phyloP scores from a whole-genome alignment of 2,888 invertebrate species.

The Doris montereyensis region DNA sequence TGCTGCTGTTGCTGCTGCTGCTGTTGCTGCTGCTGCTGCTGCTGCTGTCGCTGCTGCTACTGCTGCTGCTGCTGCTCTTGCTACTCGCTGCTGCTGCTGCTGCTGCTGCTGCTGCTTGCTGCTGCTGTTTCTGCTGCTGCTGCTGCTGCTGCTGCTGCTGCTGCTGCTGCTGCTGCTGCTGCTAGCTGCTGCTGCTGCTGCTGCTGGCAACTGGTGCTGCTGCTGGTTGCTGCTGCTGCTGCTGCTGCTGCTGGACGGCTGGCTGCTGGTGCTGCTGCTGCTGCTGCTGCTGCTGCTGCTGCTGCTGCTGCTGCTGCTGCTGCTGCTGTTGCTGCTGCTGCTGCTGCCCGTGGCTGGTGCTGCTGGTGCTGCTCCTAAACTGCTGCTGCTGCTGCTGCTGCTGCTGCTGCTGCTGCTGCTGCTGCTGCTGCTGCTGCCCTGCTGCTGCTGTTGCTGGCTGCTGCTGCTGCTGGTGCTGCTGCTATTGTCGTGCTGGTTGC shows the following conservation, averaged over 20 bases:
- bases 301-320: conserved; percentile 18
- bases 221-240: too few species aligned
- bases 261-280: conserved; percentile 13
- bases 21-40: neutral
- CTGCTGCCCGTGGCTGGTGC: conserved; percentile 7
- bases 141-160: neutral
- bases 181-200: neutral
- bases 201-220: too few species aligned
- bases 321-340: conserved; percentile 5
- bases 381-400: too few species aligned
- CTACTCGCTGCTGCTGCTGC: too few species aligned
- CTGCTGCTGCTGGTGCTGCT: neutral
- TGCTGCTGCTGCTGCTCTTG: neutral
- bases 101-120: too few species aligned
- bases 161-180: neutral
- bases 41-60: neutral
- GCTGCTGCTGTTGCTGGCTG: neutral
- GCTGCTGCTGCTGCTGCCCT: neutral
- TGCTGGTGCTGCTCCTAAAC: too few species aligned
- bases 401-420: neutral
- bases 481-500: too few species aligned
- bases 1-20: neutral
- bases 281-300: conserved; percentile 14
- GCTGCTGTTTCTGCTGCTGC: too few species aligned
- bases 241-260: neutral